Conservation (phyloP, 2,797 vertebrate species). For the Sebastes diaconus region DNA sequence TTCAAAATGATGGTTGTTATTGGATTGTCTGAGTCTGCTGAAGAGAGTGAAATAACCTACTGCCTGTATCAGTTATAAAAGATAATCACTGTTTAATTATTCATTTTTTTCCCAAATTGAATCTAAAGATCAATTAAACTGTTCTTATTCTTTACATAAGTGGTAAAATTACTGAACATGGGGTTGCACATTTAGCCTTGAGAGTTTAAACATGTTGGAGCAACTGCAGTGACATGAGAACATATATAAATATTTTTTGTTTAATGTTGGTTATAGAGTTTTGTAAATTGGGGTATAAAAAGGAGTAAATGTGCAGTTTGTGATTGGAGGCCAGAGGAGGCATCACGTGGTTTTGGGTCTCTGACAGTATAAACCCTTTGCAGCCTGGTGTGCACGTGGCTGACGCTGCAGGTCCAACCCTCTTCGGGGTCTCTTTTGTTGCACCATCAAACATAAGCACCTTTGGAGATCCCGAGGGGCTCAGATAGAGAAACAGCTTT, state of each 20-base stretch:
- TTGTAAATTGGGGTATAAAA: too few relatives aligned
- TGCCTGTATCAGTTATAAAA: neutral
- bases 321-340: slow-evolving; percentile 78
- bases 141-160: neutral
- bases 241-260: too few relatives aligned
- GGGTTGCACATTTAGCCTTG: too few relatives aligned
- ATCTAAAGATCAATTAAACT: neutral
- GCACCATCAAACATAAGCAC: slow-evolving; percentile 93
- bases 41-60: too few relatives aligned
- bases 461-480: slow-evolving; percentile 87
- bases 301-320: too few relatives aligned
- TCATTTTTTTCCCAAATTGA: fast-evolving
- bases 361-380: slow-evolving; percentile 85
- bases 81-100: neutral
- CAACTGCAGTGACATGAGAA: too few relatives aligned
- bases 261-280: too few relatives aligned
- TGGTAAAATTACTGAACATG: too few relatives aligned
- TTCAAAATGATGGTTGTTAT: too few relatives aligned
- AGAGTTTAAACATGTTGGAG: too few relatives aligned
- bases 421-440: slow-evolving; percentile 98
- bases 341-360: slow-evolving; percentile 92
- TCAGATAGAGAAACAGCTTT: slow-evolving; percentile 78
- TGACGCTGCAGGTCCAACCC: slow-evolving; percentile 94
- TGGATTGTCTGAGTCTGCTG: too few relatives aligned
- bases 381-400: slow-evolving; percentile 90